These are phyloP conservation scores for Oncorhynchus keta DNA, from an alignment of 2,113 vertebrate species.

Conservation along the genomic window DNA sequence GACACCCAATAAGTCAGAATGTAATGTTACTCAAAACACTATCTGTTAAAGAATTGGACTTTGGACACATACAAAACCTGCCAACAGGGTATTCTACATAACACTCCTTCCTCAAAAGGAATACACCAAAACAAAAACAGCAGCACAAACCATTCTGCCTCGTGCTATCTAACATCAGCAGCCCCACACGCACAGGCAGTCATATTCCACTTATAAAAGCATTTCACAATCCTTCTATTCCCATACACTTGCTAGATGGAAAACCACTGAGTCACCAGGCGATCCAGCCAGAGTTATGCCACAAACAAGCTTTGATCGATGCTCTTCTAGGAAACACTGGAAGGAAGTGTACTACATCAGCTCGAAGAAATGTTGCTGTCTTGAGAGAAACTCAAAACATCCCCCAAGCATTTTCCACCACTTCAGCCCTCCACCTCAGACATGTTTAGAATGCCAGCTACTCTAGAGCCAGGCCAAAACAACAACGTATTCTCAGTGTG, in stretches of 20 bases:
- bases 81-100: slow-evolving; percentile 17
- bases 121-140: slow-evolving; percentile 33
- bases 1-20: background rate
- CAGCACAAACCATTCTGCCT: slow-evolving; percentile 32
- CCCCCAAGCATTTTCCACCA: background rate
- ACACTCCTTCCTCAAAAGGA: slow-evolving; percentile 18
- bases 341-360: slow-evolving; percentile 2
- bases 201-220: background rate
- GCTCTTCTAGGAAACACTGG: slow-evolving; percentile 1
- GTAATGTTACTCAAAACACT: background rate
- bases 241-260: background rate
- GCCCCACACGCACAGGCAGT: background rate
- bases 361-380: background rate
- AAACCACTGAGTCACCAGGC: background rate
- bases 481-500: slow-evolving; percentile 8
- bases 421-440: slow-evolving; percentile 12
- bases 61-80: background rate
- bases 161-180: background rate
- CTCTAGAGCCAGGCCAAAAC: slow-evolving; percentile 21
- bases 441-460: slow-evolving; percentile 17
- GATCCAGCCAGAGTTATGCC: background rate
- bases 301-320: background rate
- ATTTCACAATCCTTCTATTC: background rate
- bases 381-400: background rate
- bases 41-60: background rate